Evolutionary conservation across 2,113 vertebrate species (phyloP).

Genomic region (Suncus etruscus): DNA sequence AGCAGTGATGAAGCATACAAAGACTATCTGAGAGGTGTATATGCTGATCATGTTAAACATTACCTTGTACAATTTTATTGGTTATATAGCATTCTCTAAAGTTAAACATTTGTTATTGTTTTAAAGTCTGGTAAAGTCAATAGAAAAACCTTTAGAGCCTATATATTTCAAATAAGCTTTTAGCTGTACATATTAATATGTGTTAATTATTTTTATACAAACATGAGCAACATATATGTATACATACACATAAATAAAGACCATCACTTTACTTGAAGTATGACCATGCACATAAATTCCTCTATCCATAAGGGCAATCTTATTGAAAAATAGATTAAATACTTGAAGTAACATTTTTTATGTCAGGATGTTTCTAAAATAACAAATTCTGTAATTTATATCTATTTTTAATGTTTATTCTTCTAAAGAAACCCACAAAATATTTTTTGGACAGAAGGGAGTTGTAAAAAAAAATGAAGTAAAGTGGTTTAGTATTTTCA

Average conservation of each 20-base stretch:
- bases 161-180: constrained; percentile 13
- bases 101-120: background rate
- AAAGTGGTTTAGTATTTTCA: constrained; percentile 17
- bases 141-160: background rate
- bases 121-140: background rate
- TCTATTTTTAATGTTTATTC: constrained; percentile 25
- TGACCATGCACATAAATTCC: background rate
- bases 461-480: background rate
- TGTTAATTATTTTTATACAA: background rate
- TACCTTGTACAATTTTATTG: background rate
- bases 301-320: background rate
- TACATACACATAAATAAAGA: too few relatives aligned
- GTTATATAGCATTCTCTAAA: background rate
- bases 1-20: background rate
- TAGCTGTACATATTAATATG: background rate
- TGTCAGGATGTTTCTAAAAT: background rate
- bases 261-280: too few relatives aligned
- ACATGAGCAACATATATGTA: too few relatives aligned
- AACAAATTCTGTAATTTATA: background rate
- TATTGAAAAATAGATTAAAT: background rate
- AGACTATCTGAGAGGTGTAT: background rate
- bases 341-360: constrained; percentile 24
- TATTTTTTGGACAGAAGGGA: background rate
- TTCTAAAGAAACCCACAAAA: background rate
- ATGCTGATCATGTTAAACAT: background rate